These are phyloP conservation scores for Hyposoter dolosus DNA, from an alignment of 2,888 invertebrate genomes.

Conservation along the genomic window DNA sequence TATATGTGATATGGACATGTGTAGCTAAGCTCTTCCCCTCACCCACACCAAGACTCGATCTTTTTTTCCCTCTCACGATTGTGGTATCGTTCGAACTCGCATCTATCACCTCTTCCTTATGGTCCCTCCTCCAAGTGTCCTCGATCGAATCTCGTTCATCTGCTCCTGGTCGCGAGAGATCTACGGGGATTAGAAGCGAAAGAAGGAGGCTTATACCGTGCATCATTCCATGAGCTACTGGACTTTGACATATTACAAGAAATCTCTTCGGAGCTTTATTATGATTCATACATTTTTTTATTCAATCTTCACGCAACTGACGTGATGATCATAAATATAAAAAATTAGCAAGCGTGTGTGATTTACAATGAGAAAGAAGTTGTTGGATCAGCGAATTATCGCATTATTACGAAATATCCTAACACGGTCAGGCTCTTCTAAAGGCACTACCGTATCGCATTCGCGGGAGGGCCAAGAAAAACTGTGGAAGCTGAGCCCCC, in stretches of 20 bases:
- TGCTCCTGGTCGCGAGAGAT: conserved; percentile 47
- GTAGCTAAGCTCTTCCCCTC: conserved; percentile 29
- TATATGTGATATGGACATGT: background rate
- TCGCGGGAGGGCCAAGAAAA: no score
- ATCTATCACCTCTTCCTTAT: conserved; percentile 66
- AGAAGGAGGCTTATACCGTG: background rate
- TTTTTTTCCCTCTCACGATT: conserved; percentile 33
- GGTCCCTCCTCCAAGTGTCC: conserved; percentile 64
- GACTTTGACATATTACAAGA: background rate
- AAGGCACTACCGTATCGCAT: no score
- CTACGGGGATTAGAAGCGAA: conserved; percentile 47
- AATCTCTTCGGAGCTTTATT: conserved; percentile 4
- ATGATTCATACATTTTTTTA: background rate
- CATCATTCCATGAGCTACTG: background rate
- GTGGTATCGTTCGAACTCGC: conserved; percentile 61
- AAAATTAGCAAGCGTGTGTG: background rate
- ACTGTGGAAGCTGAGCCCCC: no score
- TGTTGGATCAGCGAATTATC: no score
- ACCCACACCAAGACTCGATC: conserved; percentile 65
- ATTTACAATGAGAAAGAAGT: background rate
- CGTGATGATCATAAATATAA: background rate
- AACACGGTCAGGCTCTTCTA: no score
- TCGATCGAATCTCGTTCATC: conserved; percentile 71
- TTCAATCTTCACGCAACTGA: background rate
- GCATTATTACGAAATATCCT: no score